Conservation (phyloP, 2,888 invertebrate genomes). For the Hermaeophaga mercurialis region DNA sequence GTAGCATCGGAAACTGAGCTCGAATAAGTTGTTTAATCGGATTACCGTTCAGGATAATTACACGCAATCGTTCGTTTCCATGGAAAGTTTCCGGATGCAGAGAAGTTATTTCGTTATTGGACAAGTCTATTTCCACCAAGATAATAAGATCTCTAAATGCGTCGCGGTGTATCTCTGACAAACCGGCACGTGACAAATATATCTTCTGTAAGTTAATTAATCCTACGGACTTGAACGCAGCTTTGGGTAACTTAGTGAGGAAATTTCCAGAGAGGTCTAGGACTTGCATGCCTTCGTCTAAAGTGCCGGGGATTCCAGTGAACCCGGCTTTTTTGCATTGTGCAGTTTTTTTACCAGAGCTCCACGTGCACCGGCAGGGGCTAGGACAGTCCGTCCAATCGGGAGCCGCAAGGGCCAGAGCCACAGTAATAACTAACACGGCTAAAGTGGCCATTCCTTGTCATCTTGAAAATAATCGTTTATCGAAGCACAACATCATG, state of each 20-base stretch:
- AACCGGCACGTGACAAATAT: slow-evolving; percentile 75
- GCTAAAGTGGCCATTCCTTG: slow-evolving; percentile 53
- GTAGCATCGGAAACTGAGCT: slow-evolving; percentile 81
- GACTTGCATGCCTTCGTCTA: slow-evolving; percentile 81
- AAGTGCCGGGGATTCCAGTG: slow-evolving; percentile 73
- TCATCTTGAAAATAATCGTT: slow-evolving; percentile 48
- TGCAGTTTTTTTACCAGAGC: slow-evolving; percentile 88
- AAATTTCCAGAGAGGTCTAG: slow-evolving; percentile 83
- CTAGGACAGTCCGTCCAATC: slow-evolving; percentile 90
- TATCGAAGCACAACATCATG: slow-evolving; percentile 19
- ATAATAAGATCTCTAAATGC: slow-evolving; percentile 87
- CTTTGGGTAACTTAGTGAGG: slow-evolving; percentile 74
- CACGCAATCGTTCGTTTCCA: slow-evolving; percentile 81
- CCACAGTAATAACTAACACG: slow-evolving; percentile 53
- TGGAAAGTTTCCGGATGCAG: slow-evolving; percentile 80
- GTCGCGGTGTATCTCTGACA: slow-evolving; percentile 78
- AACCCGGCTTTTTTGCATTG: slow-evolving; percentile 82
- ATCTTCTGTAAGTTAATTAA: slow-evolving; percentile 84
- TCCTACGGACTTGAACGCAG: slow-evolving; percentile 79
- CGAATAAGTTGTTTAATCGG: slow-evolving; percentile 74
- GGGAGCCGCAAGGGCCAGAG: slow-evolving; percentile 63
- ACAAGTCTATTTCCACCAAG: slow-evolving; percentile 84
- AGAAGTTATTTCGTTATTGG: slow-evolving; percentile 76
- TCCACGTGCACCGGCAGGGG: slow-evolving; percentile 91
- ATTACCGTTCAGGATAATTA: slow-evolving; percentile 81